phyloP scores from a whole-genome alignment of 2,113 vertebrate genomes.

The Scomber colias region DNA sequence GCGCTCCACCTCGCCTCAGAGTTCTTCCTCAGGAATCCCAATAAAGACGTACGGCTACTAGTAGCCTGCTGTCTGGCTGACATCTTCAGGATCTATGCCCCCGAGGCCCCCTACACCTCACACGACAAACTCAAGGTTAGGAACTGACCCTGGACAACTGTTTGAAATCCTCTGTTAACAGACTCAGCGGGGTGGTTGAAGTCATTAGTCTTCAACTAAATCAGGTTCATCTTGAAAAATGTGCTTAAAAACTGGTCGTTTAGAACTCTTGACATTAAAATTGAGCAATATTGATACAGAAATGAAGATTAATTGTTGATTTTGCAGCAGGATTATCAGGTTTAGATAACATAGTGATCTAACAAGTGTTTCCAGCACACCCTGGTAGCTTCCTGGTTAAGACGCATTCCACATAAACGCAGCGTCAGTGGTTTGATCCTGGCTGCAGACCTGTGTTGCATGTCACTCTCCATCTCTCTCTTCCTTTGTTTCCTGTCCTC shows the following conservation, averaged over 20 bases:
- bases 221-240: no score
- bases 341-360: not conserved
- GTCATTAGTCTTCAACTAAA: not conserved
- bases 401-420: no score
- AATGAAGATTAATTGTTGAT: no score
- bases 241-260: no score
- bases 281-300: no score
- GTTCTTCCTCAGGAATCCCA: constrained; percentile 99
- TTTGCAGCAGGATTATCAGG: not conserved
- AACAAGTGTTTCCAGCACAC: no score
- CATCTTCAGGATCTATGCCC: constrained; percentile 99
- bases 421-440: no score
- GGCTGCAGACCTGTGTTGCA: no score
- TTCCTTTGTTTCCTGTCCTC: no score
- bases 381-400: no score
- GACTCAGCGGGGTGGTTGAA: not conserved
- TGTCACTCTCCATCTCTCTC: no score
- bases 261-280: no score
- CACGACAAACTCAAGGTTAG: constrained; percentile 99
- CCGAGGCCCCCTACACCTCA: constrained; percentile 98
- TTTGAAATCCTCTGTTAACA: not conserved
- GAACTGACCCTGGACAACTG: not conserved
- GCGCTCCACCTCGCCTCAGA: constrained; percentile 98
- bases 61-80: constrained; percentile 99
- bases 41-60: constrained; percentile 98